Base-by-base conservation (phyloP, 2,113 vertebrate genomes). In the Rhombomys opimus region DNA sequence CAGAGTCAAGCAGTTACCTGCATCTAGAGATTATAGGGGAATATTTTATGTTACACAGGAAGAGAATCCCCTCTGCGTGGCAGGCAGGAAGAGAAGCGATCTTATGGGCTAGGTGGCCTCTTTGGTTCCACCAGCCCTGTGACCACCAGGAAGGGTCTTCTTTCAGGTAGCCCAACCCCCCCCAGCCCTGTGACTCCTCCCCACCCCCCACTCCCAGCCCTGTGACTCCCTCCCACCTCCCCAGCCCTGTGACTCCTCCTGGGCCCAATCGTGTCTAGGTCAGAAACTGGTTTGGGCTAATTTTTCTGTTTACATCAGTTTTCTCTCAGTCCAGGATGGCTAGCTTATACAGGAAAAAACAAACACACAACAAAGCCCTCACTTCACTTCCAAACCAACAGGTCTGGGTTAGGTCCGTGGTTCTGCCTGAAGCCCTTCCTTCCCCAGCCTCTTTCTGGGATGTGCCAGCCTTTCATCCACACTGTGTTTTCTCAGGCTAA, bases 371-470 rank as follows among this genome's bases (percentile, higher is more conserved):
- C 9, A 57, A 57, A 57, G 15, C 91, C 77, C 10, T 57, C 11
- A 20, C n/a, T 93, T 91, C 50, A 90, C 20, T 14, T 81, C 70
- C 70, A 95, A 94, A 80, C 30, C 87, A 90, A 63, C 63, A 87
- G 77, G 61, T 22, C 78, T 70, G 30, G 89, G n/a, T 89, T 70
- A 78, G 57, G 23, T 50, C 63, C n/a, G 63, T 25, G 63, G 61
- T 82, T 94, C 95, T 87, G 59, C 88, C 94, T 59, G 89, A 85
- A 94, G 18, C 70, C 32, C 59, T 35, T 87, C 95, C 87, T 65
- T 89, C 80, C 61, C 63, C 76, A 94, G 17, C 94, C 90, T 75
- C 52, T 27, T 91, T n/a, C 85, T 90, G 87, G 93, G 97, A 93
- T 77, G 93, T 67, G 30, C 90, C 9, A 78, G 9, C 8, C 17